Percentiles rank a stretch among this genome's conserved stretches.
These are phyloP conservation scores for Leguminivora glycinivorella DNA, from an alignment of 1,140 invertebrate genomes.

Conservation along the genomic window DNA sequence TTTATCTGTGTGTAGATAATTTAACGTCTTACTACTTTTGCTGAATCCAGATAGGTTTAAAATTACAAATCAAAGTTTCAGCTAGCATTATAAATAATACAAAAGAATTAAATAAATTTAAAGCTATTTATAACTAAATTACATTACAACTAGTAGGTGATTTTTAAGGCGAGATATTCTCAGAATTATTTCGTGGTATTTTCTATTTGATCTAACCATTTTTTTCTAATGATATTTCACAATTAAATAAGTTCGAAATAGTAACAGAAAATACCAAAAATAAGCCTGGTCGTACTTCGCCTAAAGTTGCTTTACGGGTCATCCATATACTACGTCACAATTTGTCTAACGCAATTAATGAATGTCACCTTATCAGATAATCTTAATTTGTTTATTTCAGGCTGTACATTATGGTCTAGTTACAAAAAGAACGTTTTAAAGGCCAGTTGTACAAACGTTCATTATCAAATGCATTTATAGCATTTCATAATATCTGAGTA, in stretches of 20 bases:
- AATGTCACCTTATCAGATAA: background rate
- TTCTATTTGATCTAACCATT: too few species aligned
- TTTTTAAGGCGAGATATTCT: background rate
- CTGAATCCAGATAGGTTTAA: background rate
- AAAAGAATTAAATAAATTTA: background rate
- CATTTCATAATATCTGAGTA: too few species aligned
- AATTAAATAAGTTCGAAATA: background rate
- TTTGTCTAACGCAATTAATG: too few species aligned
- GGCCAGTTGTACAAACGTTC: too few species aligned
- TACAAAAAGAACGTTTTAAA: too few species aligned
- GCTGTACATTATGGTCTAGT: background rate
- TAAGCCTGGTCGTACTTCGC: background rate
- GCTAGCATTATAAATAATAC: constrained; percentile 4
- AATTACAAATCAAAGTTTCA: background rate
- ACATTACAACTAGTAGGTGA: background rate
- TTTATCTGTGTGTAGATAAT: background rate
- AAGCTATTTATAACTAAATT: background rate
- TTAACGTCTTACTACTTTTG: background rate
- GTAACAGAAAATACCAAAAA: background rate
- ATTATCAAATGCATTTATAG: too few species aligned
- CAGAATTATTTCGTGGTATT: background rate
- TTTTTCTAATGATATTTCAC: background rate
- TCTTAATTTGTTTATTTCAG: background rate
- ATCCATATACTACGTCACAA: too few species aligned
- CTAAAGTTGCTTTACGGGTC: too few species aligned